Percentiles rank a stretch among this genome's conserved stretches.
These are phyloP conservation scores for Odontothrips loti DNA, from an alignment of 2,888 invertebrate genomes.

Conservation along the genomic window DNA sequence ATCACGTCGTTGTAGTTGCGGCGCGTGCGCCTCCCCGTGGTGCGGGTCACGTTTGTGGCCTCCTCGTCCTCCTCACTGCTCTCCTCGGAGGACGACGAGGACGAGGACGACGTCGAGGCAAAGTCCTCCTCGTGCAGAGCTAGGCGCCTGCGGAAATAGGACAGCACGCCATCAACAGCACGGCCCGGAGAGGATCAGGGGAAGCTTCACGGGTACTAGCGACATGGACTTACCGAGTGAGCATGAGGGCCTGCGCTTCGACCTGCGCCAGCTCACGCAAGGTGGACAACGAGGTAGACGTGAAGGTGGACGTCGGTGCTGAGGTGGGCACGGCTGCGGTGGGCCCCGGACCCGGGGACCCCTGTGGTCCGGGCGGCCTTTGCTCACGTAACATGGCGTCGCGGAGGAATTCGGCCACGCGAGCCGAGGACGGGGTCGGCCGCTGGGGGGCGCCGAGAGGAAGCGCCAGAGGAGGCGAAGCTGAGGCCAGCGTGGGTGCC, in stretches of 20 bases:
- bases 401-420: background rate
- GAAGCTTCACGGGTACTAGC: too few species aligned
- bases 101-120: background rate
- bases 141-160: background rate
- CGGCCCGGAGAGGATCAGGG: too few species aligned
- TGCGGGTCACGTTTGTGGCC: background rate
- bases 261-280: background rate
- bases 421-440: background rate
- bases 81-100: constrained; percentile 19
- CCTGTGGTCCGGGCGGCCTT: too few species aligned
- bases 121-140: background rate
- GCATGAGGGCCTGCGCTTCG: constrained; percentile 28
- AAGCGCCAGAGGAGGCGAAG: too few species aligned
- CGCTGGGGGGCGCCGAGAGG: background rate
- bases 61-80: constrained; percentile 28
- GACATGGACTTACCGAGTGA: constrained; percentile 28
- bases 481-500: too few species aligned
- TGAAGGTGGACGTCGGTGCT: too few species aligned
- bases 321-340: too few species aligned
- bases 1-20: constrained; percentile 29
- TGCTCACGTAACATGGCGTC: background rate
- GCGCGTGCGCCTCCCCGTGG: background rate
- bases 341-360: too few species aligned
- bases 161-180: background rate
- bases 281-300: too few species aligned